Conservation (phyloP, 1,140 invertebrate genomes). For the Sesamia nonagrioides region DNA sequence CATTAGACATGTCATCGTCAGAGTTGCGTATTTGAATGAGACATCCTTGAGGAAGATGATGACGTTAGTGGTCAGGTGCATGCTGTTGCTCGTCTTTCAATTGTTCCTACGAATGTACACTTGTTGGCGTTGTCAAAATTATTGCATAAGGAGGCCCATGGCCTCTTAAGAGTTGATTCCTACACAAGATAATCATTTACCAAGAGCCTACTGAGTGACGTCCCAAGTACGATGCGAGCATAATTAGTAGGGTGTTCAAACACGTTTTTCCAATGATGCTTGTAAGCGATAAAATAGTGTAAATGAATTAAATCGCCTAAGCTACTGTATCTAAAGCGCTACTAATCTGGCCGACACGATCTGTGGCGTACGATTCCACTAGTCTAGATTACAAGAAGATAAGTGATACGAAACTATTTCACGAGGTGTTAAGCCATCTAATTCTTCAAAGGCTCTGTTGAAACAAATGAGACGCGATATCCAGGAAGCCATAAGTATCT, state of each 20-base stretch:
- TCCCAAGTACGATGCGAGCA: neutral
- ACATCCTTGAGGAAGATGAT: neutral
- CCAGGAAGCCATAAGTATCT: too few species aligned
- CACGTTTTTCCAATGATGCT: neutral
- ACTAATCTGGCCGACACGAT: conserved; percentile 35
- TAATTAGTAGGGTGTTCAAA: conserved; percentile 2
- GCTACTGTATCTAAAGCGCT: conserved; percentile 26
- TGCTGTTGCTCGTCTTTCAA: neutral
- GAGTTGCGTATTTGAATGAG: neutral
- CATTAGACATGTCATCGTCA: neutral
- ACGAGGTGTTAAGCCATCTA: conserved; percentile 3
- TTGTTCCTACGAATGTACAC: neutral
- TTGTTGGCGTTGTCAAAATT: neutral
- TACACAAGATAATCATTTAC: neutral
- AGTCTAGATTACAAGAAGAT: conserved; percentile 24
- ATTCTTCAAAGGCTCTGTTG: neutral
- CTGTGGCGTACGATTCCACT: conserved; percentile 25
- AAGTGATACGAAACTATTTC: neutral
- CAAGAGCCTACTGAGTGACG: neutral
- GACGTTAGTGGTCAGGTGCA: neutral
- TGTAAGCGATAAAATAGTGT: conserved; percentile 7
- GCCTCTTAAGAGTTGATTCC: neutral
- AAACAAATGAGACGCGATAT: too few species aligned
- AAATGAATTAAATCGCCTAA: conserved; percentile 31
- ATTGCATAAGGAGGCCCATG: neutral